Evolutionary conservation across 1,140 invertebrate species (phyloP).

Genomic region (Magallana angulata): DNA sequence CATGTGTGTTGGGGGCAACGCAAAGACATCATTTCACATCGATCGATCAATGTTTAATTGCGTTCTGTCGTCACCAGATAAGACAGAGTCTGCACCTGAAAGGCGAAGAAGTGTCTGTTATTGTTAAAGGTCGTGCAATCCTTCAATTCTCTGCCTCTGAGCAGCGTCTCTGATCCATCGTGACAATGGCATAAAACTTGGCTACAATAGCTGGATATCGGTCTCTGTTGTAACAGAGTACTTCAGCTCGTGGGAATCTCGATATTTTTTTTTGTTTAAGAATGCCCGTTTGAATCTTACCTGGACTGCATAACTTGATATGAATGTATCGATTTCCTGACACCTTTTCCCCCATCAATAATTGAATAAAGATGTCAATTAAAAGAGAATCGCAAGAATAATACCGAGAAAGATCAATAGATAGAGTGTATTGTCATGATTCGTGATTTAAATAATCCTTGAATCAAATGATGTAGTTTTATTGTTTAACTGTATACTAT

Average conservation of each 20-base stretch:
- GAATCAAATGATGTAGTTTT: too few species aligned
- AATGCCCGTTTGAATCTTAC: background rate
- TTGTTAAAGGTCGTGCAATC: conserved; percentile 17
- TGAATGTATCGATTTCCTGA: conserved; percentile 14
- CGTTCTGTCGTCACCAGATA: background rate
- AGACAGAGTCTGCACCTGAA: conserved; percentile 6
- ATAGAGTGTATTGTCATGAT: too few species aligned
- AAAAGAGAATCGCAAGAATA: background rate
- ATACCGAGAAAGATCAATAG: too few species aligned
- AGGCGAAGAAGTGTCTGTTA: background rate
- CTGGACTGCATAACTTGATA: background rate
- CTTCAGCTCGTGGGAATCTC: background rate
- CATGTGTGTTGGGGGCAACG: background rate
- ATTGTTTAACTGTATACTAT: too few species aligned
- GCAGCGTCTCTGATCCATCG: background rate
- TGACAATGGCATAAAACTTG: background rate
- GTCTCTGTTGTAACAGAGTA: background rate
- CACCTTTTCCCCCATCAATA: conserved; percentile 4
- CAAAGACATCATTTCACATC: background rate
- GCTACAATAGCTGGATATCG: background rate
- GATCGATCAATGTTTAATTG: conserved; percentile 25
- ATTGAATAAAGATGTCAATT: conserved; percentile 4
- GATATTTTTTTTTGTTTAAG: background rate
- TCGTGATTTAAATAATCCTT: too few species aligned
- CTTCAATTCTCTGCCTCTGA: background rate